Conservation (phyloP, 2,888 invertebrate species). For the Mythimna loreyi region DNA sequence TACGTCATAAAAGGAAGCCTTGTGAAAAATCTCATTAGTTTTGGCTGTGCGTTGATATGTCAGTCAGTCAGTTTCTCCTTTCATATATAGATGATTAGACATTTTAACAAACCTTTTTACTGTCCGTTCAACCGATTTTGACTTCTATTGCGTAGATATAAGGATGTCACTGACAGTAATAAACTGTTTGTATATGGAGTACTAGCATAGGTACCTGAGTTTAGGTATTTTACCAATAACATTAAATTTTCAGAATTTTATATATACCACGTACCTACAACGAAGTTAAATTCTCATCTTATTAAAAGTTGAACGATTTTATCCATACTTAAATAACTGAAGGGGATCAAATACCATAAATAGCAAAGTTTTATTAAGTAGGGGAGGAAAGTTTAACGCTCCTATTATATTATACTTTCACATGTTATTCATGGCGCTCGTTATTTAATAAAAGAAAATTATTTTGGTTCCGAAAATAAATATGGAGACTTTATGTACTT, state of each 20-base stretch:
- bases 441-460: constrained; percentile 14
- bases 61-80: no score
- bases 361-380: constrained; percentile 56
- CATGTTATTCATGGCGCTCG: constrained; percentile 19
- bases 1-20: no score
- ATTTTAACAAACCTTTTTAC: no score
- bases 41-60: no score
- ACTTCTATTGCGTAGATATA: no score
- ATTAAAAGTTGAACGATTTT: constrained; percentile 58
- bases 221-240: constrained; percentile 14
- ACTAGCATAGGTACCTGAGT: no score
- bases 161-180: no score
- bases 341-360: constrained; percentile 61
- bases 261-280: constrained; percentile 1
- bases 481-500: not conserved
- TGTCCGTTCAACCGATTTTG: no score
- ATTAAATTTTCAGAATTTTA: constrained; percentile 19
- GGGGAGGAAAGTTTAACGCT: constrained; percentile 39
- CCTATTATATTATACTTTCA: constrained; percentile 39
- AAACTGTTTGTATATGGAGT: no score
- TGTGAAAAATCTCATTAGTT: no score
- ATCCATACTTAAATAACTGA: constrained; percentile 50
- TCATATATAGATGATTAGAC: no score
- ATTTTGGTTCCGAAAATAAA: constrained; percentile 20
- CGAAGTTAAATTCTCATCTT: constrained; percentile 48